Conservation (phyloP, 2,888 invertebrate genomes). For the Troides oblongomaculatus region DNA sequence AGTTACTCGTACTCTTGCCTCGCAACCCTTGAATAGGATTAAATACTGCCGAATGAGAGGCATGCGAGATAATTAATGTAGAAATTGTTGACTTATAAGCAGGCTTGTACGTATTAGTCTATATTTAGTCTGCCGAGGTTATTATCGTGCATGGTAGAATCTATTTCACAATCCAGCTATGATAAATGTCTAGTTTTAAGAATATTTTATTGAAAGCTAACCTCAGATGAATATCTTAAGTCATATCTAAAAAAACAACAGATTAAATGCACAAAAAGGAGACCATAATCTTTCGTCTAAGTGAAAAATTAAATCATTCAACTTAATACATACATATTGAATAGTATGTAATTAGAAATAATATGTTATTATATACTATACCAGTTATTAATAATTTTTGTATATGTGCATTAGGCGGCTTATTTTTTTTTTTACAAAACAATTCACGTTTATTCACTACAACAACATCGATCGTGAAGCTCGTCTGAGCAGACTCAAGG, state of each 20-base stretch:
- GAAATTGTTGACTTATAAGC: conserved; percentile 34
- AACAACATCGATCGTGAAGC: conserved; percentile 64
- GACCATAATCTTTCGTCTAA: too few species aligned
- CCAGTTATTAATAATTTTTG: neutral
- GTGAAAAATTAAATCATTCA: too few species aligned
- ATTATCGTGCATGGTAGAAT: neutral
- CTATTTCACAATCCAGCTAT: neutral
- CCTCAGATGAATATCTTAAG: too few species aligned
- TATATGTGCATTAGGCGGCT: neutral
- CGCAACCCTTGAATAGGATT: conserved; percentile 48
- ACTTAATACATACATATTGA: too few species aligned
- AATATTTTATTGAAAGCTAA: too few species aligned
- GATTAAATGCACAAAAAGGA: too few species aligned
- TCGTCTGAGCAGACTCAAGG: conserved; percentile 44
- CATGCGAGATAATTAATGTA: conserved; percentile 41
- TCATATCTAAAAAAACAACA: too few species aligned
- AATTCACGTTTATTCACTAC: conserved; percentile 37
- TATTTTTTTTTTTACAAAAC: conserved; percentile 7
- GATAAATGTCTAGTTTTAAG: neutral
- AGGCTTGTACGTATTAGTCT: conserved; percentile 16
- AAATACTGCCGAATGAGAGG: conserved; percentile 39
- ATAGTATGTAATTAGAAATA: too few species aligned
- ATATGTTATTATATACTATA: too few species aligned
- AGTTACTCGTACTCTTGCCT: conserved; percentile 47
- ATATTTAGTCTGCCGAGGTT: conserved; percentile 8